A percentile compares a stretch with the other conserved stretches of the same genome.
These are phyloP conservation scores for Diplosoma virens DNA, from an alignment of 23 tunicate genomes.

Conservation along the genomic window DNA sequence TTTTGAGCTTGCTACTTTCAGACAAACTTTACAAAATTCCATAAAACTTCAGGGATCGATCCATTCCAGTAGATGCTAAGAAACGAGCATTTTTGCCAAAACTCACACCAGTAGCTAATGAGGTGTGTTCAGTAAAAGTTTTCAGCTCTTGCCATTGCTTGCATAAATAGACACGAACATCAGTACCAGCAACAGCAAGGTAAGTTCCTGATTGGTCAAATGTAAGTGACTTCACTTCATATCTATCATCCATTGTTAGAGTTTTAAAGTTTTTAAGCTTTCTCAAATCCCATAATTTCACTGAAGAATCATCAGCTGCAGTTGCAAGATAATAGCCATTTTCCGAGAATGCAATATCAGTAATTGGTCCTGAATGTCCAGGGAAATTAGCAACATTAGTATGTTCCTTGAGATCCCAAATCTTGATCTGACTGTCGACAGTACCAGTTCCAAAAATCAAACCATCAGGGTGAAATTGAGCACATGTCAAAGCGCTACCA, in stretches of 20 bases:
- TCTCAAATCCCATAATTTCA: constrained; percentile 94
- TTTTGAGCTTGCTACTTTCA: too few relatives aligned
- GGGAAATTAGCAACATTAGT: constrained; percentile 94
- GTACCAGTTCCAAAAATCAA: constrained; percentile 98
- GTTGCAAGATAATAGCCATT: constrained; percentile 99
- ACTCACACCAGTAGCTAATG: constrained; percentile 63
- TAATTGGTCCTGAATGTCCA: constrained; percentile 96
- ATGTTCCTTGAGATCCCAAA: constrained; percentile 99
- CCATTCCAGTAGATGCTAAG: constrained; percentile 79
- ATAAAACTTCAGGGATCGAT: constrained; percentile 68
- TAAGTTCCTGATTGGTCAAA: constrained; percentile 96
- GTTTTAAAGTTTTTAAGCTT: constrained; percentile 96
- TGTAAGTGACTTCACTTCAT: constrained; percentile 82
- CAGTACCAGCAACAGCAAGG: constrained; percentile 93
- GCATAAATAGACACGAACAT: constrained; percentile 77
- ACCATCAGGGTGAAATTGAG: constrained; percentile 99
- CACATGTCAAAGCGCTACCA: constrained; percentile 85
- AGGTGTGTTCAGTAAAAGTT: constrained; percentile 62
- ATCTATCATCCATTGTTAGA: constrained; percentile 79
- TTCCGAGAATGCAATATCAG: constrained; percentile 91
- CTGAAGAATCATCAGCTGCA: constrained; percentile 82
- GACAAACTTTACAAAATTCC: constrained; percentile 38
- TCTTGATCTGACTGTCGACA: constrained; percentile 87
- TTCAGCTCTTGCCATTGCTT: constrained; percentile 93
- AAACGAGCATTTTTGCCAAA: constrained; percentile 79